Conservation (phyloP, 2,113 vertebrate species). For the Albula goreensis region DNA sequence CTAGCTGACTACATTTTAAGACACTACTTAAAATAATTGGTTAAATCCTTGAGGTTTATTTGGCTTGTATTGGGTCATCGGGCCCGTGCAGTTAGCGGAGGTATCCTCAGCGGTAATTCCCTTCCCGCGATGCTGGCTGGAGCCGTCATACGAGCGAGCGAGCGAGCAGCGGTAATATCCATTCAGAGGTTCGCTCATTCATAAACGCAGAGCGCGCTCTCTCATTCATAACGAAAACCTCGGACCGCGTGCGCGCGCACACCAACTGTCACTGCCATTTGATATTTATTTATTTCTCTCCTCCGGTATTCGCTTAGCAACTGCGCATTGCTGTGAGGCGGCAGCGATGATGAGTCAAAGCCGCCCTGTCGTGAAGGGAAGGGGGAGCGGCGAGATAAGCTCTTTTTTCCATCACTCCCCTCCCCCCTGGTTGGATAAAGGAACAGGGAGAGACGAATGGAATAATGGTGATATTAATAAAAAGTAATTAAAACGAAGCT, state of each 20-base stretch:
- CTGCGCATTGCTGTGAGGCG: background rate
- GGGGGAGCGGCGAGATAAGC: background rate
- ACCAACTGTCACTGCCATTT: background rate
- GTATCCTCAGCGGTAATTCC: background rate
- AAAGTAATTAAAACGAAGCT: background rate
- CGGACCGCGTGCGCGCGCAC: background rate
- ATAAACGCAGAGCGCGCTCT: background rate
- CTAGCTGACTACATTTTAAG: background rate
- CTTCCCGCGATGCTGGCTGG: background rate
- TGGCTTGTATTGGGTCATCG: background rate
- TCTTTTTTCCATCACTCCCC: background rate
- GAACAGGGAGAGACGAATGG: background rate
- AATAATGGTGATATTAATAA: background rate
- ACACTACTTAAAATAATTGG: background rate
- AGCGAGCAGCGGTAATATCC: background rate
- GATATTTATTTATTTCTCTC: background rate
- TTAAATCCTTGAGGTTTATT: background rate
- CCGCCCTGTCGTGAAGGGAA: background rate
- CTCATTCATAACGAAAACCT: background rate
- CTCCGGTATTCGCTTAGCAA: background rate
- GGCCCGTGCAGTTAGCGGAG: background rate
- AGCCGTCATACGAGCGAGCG: background rate
- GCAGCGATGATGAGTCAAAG: background rate
- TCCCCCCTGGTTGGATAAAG: background rate
- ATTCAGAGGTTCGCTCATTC: slow-evolving; percentile 8